Base-by-base conservation (phyloP, 2,797 vertebrate species). In the Antennarius maculatus region DNA sequence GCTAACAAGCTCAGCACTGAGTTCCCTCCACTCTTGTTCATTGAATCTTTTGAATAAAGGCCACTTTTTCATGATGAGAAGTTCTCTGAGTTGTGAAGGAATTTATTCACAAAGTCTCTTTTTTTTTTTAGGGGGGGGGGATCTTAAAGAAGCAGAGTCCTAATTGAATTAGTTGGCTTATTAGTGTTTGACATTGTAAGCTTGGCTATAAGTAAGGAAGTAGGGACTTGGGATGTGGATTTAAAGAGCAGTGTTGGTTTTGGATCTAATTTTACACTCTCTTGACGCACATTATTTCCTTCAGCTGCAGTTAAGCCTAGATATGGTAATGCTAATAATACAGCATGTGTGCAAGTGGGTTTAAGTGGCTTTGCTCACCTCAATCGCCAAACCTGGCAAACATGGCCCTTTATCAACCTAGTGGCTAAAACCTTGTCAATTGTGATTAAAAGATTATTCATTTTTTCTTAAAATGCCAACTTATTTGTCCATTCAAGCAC, bases 141-240 rank as follows among this genome's bases (percentile, higher is more conserved):
- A 49, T 71, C 76, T 82, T 69, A 88, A 82, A 89, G 85, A 78
- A 83, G 70, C 16, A 6, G 55, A 52, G 76, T 57, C 61, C 81
- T 91, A 89, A 91, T 92, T 89, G 86, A 92, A 91, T 92, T 90
- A 91, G 89, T 71, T 66, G 79, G 81, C 86, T 90, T 90, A 86
- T 91, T 89, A 90, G 86, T 68, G 82, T 88, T 86, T 85, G 82
- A 82, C 86, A 84, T 77, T 72, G 76, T 81, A 74, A 84, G 84
- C 79, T 80, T 11, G 54, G 80, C 81, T 78, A 66, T 87, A 71
- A 82, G 86, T 80, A 69, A 85, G 79, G 82, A 86, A 84, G 71
- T 62, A 65, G 83, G 81, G 80, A 82, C 81, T 77, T 69, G 65
- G 78, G 75, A 77, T 76, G 83, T 76, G 81, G 80, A 84, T 83